Evolutionary conservation across 30 jellyfish, hydroid and myxozoan species (phyloP), one percentile per base, ranked within the genome.

Genomic region (Cassiopea andromeda): DNA sequence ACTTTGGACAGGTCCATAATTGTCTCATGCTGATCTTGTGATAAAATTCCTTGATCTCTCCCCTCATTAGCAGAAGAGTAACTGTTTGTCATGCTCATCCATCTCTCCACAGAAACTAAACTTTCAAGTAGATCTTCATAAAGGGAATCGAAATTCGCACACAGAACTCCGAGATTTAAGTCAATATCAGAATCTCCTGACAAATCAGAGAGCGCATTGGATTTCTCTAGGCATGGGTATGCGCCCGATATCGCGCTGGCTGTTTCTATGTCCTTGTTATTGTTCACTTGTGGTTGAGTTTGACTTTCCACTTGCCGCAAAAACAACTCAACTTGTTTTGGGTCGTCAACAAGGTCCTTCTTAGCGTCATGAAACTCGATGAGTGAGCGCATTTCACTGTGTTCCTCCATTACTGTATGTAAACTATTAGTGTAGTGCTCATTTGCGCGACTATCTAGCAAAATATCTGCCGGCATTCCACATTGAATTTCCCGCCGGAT

Each of bases 281-380:
- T 83, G 79, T 46, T 69, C 58, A 76, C 6, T 43, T 54, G 85
- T n/a, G 85, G 61, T 44, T 73, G 71, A 16, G 88, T 38, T 67
- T 89, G 97, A 38, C 73, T 76, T 67, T 90, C 97, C 27, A 90
- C 97, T 83, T 90, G 90, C 61, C 93, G 89, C 86, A 90, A 85
- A 67, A 81, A 81, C 68, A 80, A 69, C 83, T 90, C 97, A 48
- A 90, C 97, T 77, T 81, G 97, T 48, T 49, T 68, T 59, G 97
- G 93, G 57, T 90, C 97, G 83, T 70, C 90, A 2, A 90, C 87
- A 17, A 82, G 93, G 68, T 87, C 93, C 3, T 14, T 64, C 19
- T 64, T 27, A 64, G 6, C 19, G 27, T 64, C 2, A 27, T 64
- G 38, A 27, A 27, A 27, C 38, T 27, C 38, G 38, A 27, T 27